A percentile compares a stretch with the other conserved stretches of the same genome.
Evolutionary conservation across 2,797 vertebrate genomes (phyloP).

Genomic region (Lithobates pipiens): DNA sequence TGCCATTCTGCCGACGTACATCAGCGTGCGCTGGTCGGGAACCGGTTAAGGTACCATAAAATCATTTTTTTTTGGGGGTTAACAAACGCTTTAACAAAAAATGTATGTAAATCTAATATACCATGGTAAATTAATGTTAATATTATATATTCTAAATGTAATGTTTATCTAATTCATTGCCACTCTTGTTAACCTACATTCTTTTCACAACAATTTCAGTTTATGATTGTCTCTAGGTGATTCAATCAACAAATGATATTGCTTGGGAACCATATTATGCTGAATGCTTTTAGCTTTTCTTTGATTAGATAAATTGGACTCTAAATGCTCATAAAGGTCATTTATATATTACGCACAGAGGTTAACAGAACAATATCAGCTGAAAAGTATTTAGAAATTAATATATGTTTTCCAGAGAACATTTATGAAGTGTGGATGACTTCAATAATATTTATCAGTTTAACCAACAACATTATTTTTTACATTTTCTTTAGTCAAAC

Average conservation of each 20-base stretch:
- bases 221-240: conserved; percentile 1
- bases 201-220: conserved; percentile 6
- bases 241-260: conserved; percentile 39
- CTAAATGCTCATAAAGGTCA: conserved; percentile 56
- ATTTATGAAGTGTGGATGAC: conserved; percentile 37
- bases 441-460: conserved; percentile 32
- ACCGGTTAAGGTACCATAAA: no score
- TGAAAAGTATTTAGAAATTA: conserved; percentile 41
- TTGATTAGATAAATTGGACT: conserved; percentile 47
- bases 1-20: no score
- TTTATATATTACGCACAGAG: conserved; percentile 45
- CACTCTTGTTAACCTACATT: background rate
- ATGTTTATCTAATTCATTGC: background rate
- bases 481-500: conserved; percentile 27
- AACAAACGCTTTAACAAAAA: background rate
- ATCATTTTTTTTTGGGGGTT: no score
- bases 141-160: background rate
- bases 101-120: background rate
- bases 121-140: background rate
- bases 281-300: conserved; percentile 39
- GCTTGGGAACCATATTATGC: conserved; percentile 2
- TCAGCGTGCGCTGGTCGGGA: no score
- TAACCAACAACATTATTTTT: conserved; percentile 15
- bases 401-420: conserved; percentile 46
- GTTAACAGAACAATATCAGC: conserved; percentile 49